Base-by-base conservation (phyloP, 1,140 invertebrate genomes). In the Stenopsyche tienmushanensis region DNA sequence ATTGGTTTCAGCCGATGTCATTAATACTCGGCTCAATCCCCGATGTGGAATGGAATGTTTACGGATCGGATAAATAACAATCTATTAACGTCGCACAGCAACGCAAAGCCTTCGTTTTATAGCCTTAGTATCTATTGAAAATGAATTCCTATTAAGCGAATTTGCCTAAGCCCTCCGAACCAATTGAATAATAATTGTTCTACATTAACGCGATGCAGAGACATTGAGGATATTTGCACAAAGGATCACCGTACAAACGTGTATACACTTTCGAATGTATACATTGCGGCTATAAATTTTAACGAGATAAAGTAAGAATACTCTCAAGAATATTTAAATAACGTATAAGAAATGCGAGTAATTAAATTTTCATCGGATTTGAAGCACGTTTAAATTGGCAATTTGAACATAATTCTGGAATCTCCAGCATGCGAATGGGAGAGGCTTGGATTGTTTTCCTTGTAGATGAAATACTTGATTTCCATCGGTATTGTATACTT, bases 51-150 rank as follows among this genome's bases (percentile, higher is more conserved):
- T 42, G 29, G 53, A 15, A 57, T 57, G 34, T 42, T 34, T 42
- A 42, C 20, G n/a, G 52, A 34, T 54, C 39, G 52, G 29, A 57
- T 57, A 57, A 57, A 57, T 57, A 57, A 54, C 52, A 54, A 54
- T 54, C 52, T 54, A 54, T 54, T 54, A 54, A 34, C 34, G 54
- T 57, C 54, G 39, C 24, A 21, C 39, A 29, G 52, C 39, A 54
- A 54, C 39, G 39, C 54, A 42, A 57, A 57, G 34, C 26, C 54
- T n/a, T 39, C 54, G 29, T 42, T 57, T 42, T 20, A 21, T 42
- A 24, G 15, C 15, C 39, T 24, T 42, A 41, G 39, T 29, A 29
- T 57, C 34, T 57, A 42, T 57, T 57, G 54, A 57, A 42, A 57
- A 29, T 15, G 39, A 57, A 41, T 57, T 57, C 29, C 54, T 57